Evolutionary conservation across 1,140 invertebrate species (phyloP).

Genomic region (Scaptomyza hsui): DNA sequence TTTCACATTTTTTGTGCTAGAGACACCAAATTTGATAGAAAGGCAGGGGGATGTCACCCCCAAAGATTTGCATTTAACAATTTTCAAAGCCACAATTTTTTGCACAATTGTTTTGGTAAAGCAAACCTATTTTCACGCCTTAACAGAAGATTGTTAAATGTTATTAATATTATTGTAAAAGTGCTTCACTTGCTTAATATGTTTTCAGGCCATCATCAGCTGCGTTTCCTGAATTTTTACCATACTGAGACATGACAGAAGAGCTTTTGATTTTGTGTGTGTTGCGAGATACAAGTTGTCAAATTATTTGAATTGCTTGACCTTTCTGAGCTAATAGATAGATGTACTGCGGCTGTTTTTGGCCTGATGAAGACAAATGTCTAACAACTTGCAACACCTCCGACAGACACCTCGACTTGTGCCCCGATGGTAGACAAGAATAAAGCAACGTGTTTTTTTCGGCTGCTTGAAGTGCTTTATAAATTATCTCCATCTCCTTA

Average conservation of each 20-base stretch:
- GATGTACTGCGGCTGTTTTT: conserved; percentile 48
- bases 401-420: neutral
- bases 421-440: conserved; percentile 3
- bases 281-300: conserved; percentile 19
- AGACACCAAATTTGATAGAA: too few relatives aligned
- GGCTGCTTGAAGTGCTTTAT: conserved; percentile 68
- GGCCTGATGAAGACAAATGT: conserved; percentile 65
- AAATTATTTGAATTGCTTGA: conserved; percentile 35
- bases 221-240: neutral
- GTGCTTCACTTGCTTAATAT: too few relatives aligned
- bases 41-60: too few relatives aligned
- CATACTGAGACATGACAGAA: too few relatives aligned
- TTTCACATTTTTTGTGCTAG: too few relatives aligned
- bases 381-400: conserved; percentile 25
- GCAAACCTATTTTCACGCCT: too few relatives aligned
- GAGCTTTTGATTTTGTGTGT: neutral
- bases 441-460: conserved; percentile 13
- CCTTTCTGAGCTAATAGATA: conserved; percentile 55
- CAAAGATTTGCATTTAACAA: too few relatives aligned
- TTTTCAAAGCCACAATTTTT: too few relatives aligned
- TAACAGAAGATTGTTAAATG: too few relatives aligned
- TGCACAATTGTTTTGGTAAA: too few relatives aligned
- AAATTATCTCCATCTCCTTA: conserved; percentile 68
- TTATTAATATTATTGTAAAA: too few relatives aligned
- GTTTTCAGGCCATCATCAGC: too few relatives aligned